Conservation (phyloP, 2,888 invertebrate genomes). For the Cylindroiulus punctatus region DNA sequence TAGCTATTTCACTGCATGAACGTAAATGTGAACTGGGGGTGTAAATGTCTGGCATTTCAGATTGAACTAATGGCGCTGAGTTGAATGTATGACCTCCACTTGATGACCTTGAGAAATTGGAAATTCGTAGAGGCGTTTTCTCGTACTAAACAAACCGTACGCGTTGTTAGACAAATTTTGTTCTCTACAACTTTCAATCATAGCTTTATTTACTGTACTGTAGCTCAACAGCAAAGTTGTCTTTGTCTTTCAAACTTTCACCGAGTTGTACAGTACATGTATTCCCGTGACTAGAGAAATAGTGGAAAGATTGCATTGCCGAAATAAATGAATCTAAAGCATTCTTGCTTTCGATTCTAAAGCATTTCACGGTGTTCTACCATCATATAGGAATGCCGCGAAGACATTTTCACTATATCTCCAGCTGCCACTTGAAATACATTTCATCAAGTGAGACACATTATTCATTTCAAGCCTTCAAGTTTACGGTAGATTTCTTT, state of each 20-base stretch:
- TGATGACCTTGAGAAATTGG: no score
- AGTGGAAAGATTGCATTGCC: background rate
- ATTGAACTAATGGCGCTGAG: no score
- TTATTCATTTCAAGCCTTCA: background rate
- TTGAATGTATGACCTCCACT: no score
- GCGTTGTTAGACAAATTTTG: no score
- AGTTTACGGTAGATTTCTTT: background rate
- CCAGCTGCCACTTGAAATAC: slow-evolving; percentile 2
- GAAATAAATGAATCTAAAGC: slow-evolving; percentile 6
- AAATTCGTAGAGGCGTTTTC: no score
- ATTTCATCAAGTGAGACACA: slow-evolving; percentile 9
- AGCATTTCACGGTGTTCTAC: background rate
- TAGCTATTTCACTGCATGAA: no score
- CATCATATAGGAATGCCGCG: background rate
- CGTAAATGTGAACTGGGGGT: no score
- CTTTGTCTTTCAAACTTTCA: no score
- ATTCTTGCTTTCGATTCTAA: no score
- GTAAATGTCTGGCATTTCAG: no score
- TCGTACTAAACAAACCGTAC: no score
- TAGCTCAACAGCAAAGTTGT: background rate
- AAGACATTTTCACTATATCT: slow-evolving; percentile 37
- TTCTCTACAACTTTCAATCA: no score
- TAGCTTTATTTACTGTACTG: background rate
- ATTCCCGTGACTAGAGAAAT: background rate
- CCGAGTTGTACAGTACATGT: background rate